Base-by-base conservation (phyloP, 2,888 invertebrate species). In the Temnothorax unifasciatus region DNA sequence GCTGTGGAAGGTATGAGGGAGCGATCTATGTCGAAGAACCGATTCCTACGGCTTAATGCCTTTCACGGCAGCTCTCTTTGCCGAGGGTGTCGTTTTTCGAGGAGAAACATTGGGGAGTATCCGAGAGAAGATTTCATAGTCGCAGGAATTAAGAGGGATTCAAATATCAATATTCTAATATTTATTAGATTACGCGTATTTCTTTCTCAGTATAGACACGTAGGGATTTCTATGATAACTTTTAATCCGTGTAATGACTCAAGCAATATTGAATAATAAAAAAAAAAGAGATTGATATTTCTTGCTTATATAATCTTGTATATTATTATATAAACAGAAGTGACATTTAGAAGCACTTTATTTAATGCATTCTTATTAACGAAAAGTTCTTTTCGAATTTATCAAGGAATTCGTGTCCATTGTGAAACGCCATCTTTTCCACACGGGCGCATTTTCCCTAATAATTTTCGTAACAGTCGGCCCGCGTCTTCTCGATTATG, bases 11-110 rank as follows among this genome's bases (percentile, higher is more conserved):
- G 76, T 83, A 84, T 81, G 29, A 4, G 34, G 44, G 87, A 85
- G 54, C 75, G 68, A 76, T 81, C 82, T 88, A 87, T 84, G 25
- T 89, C 83, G 68, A 83, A 74, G 59, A 83, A 83, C 85, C 84
- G 83, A 88, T 89, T 88, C 34, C 61, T 77, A 69, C 6, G 44
- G 73, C 77, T 77, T 77, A 69, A 41, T 71, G 54, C 54, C 81
- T 75, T 75, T 38, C 47, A 38, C 18, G 34, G 59, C 50, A 44
- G 29, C 59, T 63, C 2, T 34, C 25, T 83, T 50, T 50, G 69
- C 68, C 25, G n/a, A 66, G 13, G 15, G 41, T 69, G 25, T 41
- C 71, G 41, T 41, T 77, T 77, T 76, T 77, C 25, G 8, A 34
- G 25, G 9, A 47, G 13, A 76, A 64, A 76, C 15, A 4, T 66